phyloP scores from a whole-genome alignment of 2,797 vertebrate genomes.

The Cichlasoma orientale region DNA sequence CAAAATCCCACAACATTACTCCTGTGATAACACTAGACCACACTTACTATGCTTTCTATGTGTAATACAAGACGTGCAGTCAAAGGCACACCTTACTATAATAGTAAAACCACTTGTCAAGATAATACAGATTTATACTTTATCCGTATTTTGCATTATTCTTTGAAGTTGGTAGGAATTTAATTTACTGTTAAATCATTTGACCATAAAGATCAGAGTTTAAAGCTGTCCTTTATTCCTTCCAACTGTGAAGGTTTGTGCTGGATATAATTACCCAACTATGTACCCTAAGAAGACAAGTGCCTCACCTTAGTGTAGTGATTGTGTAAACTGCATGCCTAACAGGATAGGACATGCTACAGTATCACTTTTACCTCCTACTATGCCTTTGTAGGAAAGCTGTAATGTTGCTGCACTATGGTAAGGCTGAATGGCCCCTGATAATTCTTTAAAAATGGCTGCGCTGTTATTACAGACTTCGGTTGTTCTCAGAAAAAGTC shows the following conservation, averaged over 20 bases:
- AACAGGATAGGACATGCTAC: slow-evolving; percentile 62
- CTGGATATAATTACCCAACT: slow-evolving; percentile 55
- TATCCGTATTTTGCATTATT: slow-evolving; percentile 10
- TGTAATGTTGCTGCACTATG: slow-evolving; percentile 16
- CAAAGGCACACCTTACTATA: not conserved
- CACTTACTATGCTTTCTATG: not conserved
- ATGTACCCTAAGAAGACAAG: slow-evolving; percentile 17
- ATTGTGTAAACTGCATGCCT: slow-evolving; percentile 45
- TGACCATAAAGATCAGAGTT: slow-evolving; percentile 44
- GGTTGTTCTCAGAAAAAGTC: slow-evolving; percentile 28
- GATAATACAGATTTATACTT: slow-evolving; percentile 2
- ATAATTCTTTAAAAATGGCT: slow-evolving; percentile 25
- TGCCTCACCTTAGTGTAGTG: not conserved
- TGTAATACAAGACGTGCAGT: not conserved
- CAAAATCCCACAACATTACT: not conserved
- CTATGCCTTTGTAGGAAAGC: slow-evolving; percentile 20
- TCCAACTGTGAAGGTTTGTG: slow-evolving; percentile 13
- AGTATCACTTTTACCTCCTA: slow-evolving; percentile 38
- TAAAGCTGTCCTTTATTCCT: slow-evolving; percentile 37
- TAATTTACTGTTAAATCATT: slow-evolving; percentile 29
- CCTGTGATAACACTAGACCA: not conserved
- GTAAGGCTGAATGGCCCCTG: slow-evolving; percentile 26
- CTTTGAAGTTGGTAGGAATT: slow-evolving; percentile 38
- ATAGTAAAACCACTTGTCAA: slow-evolving; percentile 3
- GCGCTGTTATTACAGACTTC: slow-evolving; percentile 37